Percentiles rank a stretch among this genome's conserved stretches.
phyloP scores from a whole-genome alignment of 64 coral and sea anemone species.

The Actinia tenebrosa region DNA sequence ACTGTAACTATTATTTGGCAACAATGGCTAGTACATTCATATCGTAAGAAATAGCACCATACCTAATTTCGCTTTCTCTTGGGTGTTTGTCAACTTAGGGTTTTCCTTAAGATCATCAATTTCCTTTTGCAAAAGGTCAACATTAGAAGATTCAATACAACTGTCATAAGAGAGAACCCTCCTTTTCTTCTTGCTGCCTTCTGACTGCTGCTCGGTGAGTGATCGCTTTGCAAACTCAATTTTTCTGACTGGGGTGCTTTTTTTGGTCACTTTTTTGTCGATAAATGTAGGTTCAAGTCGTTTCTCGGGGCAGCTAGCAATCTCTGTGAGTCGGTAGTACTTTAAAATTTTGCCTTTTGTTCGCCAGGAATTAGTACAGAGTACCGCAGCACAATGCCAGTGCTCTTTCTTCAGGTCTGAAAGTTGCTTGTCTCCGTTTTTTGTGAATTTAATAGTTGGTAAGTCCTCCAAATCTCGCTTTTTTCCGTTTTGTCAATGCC shows the following conservation, averaged over 20 bases:
- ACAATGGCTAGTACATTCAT: too few relatives aligned
- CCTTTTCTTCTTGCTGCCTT: constrained; percentile 30
- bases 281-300: constrained; percentile 20
- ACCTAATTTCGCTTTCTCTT: too few relatives aligned
- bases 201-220: constrained; percentile 25
- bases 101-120: constrained; percentile 49
- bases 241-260: constrained; percentile 46
- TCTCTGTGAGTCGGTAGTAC: constrained; percentile 63
- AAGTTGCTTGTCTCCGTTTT: constrained; percentile 16
- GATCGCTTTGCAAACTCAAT: constrained; percentile 33
- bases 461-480: constrained; percentile 44
- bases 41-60: too few relatives aligned
- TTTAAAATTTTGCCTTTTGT: constrained; percentile 59
- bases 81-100: too few relatives aligned
- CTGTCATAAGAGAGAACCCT: constrained; percentile 53
- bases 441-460: constrained; percentile 56
- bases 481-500: constrained; percentile 24
- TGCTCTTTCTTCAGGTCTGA: constrained; percentile 48
- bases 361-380: constrained; percentile 59
- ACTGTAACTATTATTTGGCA: too few relatives aligned
- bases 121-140: constrained; percentile 50
- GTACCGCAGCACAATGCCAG: constrained; percentile 52
- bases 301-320: not conserved
- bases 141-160: constrained; percentile 38
- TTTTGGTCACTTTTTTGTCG: constrained; percentile 32